Conservation (phyloP, 2,113 vertebrate species). For the Mixornis gularis region DNA sequence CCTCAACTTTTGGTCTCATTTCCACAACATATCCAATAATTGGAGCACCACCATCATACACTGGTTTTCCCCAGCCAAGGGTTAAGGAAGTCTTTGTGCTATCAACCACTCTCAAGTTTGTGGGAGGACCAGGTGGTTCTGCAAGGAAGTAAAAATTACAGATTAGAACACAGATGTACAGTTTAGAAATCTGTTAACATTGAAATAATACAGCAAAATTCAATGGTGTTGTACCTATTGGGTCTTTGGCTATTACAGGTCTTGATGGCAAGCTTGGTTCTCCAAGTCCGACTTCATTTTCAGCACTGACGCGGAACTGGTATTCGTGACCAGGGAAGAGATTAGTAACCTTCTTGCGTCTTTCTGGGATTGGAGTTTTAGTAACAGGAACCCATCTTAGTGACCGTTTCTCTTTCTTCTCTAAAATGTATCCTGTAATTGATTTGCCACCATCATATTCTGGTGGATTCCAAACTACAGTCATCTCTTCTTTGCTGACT, state of each 20-base stretch:
- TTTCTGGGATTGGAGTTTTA: slow-evolving; percentile 83
- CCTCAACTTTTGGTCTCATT: slow-evolving; percentile 79
- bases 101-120: slow-evolving; percentile 88
- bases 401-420: slow-evolving; percentile 90
- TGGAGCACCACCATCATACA: slow-evolving; percentile 91
- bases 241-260: slow-evolving; percentile 88
- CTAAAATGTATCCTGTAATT: slow-evolving; percentile 91
- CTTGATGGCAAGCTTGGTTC: slow-evolving; percentile 90
- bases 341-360: slow-evolving; percentile 86
- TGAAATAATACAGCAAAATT: background rate
- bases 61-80: slow-evolving; percentile 89
- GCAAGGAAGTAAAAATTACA: slow-evolving; percentile 39
- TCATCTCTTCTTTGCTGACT: slow-evolving; percentile 93
- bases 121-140: slow-evolving; percentile 94
- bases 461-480: slow-evolving; percentile 90
- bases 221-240: slow-evolving; percentile 79
- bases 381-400: slow-evolving; percentile 89
- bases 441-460: slow-evolving; percentile 93
- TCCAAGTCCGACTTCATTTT: slow-evolving; percentile 94
- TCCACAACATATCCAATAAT: slow-evolving; percentile 95
- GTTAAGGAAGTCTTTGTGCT: slow-evolving; percentile 87
- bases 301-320: slow-evolving; percentile 95
- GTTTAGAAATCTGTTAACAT: background rate
- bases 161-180: background rate
- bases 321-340: slow-evolving; percentile 92